Base-by-base conservation (phyloP, 2,888 invertebrate species). In the Sminthurinus aureus region DNA sequence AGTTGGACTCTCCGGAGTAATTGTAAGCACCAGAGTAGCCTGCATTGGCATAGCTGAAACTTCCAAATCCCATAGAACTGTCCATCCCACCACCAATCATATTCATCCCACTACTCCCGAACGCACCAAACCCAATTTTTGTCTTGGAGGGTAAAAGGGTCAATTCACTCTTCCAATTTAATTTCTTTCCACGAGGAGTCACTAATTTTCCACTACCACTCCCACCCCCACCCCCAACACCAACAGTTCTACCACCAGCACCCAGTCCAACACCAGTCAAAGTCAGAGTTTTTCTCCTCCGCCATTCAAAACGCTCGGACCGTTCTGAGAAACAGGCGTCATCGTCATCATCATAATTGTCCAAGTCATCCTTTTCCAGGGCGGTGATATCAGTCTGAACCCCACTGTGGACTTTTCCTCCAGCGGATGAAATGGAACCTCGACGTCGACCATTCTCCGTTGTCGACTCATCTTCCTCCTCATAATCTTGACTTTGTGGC, bases 81-180 rank as follows among this genome's bases (percentile, higher is more conserved):
- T 26, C 69, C 83, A 76, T 76, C 22, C 64, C 74, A 26, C 66
- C 50, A 1, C 38, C 38, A 38, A 38, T 38, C 38, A 38, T 4
- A 51, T 15, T 64, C 77, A 84, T 81, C 64, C 75, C 82, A 15
- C 20, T n/a, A 11, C 26, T 20, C 51, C 58, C 51, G 6, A 74
- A 66, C n/a, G 85, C 69, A 78, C 85, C 50, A 51, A 85, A 83
- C 22, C 86, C 87, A 66, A 88, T 86, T 81, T 88, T 88, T 26
- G 86, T 86, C 81, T 88, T 88, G 20, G 88, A 88, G 22, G 88
- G 88, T 15, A 88, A 71, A 9, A 88, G 81, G 9, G 87, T 88
- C 20, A 88, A 83, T 81, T 88, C 88, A 85, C 88, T 88, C 76
- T 88, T 88, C 88, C 88, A 88, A 78, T 88, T 88, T 12, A 88